A percentile compares a stretch with the other conserved stretches of the same genome.
Conservation (phyloP, 2,797 vertebrate species). For the Anabas testudineus region DNA sequence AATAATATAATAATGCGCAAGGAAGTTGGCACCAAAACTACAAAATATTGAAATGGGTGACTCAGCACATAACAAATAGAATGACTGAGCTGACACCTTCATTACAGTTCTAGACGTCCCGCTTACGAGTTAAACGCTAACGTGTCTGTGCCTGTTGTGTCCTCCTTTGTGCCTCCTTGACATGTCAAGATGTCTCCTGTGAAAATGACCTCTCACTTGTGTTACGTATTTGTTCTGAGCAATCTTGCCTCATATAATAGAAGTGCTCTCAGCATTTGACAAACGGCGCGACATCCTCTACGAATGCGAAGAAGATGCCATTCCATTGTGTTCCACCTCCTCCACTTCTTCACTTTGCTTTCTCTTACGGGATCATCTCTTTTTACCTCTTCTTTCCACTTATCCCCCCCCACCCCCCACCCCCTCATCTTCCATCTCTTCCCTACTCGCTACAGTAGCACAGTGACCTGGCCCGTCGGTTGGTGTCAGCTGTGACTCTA, state of each 20-base stretch:
- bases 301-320: neutral
- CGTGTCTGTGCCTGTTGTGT: neutral
- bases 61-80: too few relatives aligned
- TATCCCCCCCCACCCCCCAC: too few relatives aligned
- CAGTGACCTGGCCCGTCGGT: conserved; percentile 70
- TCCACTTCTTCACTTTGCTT: neutral
- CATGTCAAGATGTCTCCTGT: conserved; percentile 15
- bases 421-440: neutral
- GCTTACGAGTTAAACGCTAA: too few relatives aligned
- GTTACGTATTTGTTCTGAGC: neutral
- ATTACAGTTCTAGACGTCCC: too few relatives aligned
- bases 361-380: neutral
- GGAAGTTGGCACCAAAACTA: too few relatives aligned
- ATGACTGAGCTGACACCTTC: too few relatives aligned
- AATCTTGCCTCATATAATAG: neutral
- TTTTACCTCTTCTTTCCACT: too few relatives aligned
- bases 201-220: neutral
- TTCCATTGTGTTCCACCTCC: neutral
- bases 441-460: conserved; percentile 22
- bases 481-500: conserved; percentile 69
- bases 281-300: neutral
- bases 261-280: neutral
- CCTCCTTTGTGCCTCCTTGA: neutral
- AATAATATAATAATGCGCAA: too few relatives aligned
- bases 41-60: too few relatives aligned